Evolutionary conservation across 2,113 vertebrate species (phyloP).

Genomic region (Antechinus flavipes): DNA sequence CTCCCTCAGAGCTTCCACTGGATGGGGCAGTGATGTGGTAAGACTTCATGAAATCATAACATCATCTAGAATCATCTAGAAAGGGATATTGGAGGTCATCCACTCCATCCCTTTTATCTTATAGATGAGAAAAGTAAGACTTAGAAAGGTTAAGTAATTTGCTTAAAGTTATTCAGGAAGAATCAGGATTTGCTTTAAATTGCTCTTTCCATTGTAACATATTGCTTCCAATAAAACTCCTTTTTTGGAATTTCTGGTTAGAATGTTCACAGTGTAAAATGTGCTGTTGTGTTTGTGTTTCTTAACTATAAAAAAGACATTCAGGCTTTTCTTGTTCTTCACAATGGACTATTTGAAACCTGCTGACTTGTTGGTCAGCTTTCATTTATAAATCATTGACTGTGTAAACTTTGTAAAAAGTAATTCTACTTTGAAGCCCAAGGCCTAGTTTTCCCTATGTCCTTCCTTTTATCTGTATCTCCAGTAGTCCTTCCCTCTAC

Average conservation of each 20-base stretch:
- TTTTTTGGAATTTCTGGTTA: not conserved
- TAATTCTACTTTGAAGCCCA: not conserved
- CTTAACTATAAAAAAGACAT: not conserved
- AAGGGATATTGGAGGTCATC: not conserved
- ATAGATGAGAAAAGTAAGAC: not conserved
- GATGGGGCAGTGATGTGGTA: not conserved
- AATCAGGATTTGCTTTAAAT: not conserved
- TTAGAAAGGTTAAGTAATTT: not conserved
- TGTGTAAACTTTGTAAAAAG: not conserved
- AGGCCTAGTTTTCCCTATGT: not conserved
- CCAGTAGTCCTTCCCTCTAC: not conserved
- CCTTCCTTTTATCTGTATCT: not conserved
- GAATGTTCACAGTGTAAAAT: not conserved
- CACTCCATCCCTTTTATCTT: not conserved
- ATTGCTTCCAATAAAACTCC: not conserved
- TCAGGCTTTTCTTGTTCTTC: not conserved
- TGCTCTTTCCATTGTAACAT: not conserved
- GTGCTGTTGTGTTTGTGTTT: not conserved
- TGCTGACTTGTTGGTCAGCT: not conserved
- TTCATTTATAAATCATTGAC: not conserved
- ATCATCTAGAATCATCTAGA: not conserved
- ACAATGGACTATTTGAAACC: not conserved
- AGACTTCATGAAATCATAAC: not conserved
- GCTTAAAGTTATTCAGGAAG: not conserved
- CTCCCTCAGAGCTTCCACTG: not conserved